Percentiles rank a stretch among this genome's conserved stretches.
Evolutionary conservation across 2,888 invertebrate species (phyloP).

Genomic region (Gastracanthus pulcherrimus): DNA sequence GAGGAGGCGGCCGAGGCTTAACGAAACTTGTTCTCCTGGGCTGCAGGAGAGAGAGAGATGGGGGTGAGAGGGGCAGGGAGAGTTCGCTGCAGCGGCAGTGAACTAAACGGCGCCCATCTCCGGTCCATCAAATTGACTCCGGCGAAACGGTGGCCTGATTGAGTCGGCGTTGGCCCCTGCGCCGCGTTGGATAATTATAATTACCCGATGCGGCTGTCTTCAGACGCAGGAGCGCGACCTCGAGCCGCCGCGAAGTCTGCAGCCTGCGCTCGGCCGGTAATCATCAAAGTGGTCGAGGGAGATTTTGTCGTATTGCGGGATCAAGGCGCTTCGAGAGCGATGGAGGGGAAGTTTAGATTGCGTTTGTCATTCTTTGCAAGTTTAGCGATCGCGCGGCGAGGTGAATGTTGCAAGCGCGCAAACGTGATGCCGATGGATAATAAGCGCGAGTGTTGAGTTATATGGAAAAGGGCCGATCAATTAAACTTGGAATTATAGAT

Average conservation of each 20-base stretch:
- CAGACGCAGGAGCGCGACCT: no score
- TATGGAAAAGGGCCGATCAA: neutral
- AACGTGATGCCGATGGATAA: no score
- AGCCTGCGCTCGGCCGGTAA: neutral
- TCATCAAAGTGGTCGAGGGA: neutral
- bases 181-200: slow-evolving; percentile 46
- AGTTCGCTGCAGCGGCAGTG: neutral
- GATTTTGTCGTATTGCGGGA: neutral
- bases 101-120: neutral
- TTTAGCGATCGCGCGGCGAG: neutral
- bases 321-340: no score
- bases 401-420: neutral
- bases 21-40: neutral
- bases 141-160: slow-evolving; percentile 25
- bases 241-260: no score
- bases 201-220: slow-evolving; percentile 21
- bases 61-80: neutral
- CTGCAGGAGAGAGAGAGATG: neutral
- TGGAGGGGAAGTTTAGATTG: neutral
- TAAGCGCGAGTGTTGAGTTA: no score
- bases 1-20: slow-evolving; percentile 16
- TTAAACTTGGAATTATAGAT: neutral
- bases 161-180: slow-evolving; percentile 17
- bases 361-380: neutral
- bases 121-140: slow-evolving; percentile 38